Evolutionary conservation across 2,113 vertebrate genomes (phyloP).

Genomic region (Isichthys henryi): DNA sequence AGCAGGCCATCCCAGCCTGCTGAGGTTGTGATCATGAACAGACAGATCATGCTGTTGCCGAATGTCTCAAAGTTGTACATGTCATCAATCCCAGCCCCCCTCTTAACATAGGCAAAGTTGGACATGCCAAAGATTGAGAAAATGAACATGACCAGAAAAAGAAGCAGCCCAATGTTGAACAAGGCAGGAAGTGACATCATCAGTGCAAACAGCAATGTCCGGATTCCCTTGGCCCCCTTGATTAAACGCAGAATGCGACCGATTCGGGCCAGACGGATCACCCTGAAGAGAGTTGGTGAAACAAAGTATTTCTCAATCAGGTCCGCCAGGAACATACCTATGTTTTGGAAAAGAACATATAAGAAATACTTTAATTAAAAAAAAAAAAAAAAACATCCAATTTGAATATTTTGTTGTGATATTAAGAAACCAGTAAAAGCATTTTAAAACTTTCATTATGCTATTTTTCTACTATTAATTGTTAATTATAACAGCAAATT

Average conservation of each 20-base stretch:
- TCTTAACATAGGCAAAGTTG: slow-evolving; percentile 95
- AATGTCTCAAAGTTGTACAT: slow-evolving; percentile 99
- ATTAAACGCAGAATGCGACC: slow-evolving; percentile 94
- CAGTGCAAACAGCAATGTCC: slow-evolving; percentile 95
- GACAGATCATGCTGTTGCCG: slow-evolving; percentile 98
- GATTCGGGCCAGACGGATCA: slow-evolving; percentile 94
- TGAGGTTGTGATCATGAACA: slow-evolving; percentile 96
- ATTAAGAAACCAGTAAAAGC: neutral
- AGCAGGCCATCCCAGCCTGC: slow-evolving; percentile 94
- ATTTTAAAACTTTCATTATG: neutral
- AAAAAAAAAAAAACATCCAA: neutral
- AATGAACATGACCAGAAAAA: slow-evolving; percentile 99
- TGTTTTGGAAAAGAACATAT: slow-evolving; percentile 21
- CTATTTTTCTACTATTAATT: neutral
- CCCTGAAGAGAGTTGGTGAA: slow-evolving; percentile 94
- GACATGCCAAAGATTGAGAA: slow-evolving; percentile 99
- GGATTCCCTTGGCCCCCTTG: slow-evolving; percentile 95
- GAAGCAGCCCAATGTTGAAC: slow-evolving; percentile 95
- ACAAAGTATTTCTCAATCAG: slow-evolving; percentile 98
- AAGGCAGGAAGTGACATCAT: slow-evolving; percentile 99
- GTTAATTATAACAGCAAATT: neutral
- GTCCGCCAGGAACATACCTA: slow-evolving; percentile 98
- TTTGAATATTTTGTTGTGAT: neutral
- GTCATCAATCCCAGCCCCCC: slow-evolving; percentile 87
- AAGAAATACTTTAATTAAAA: slow-evolving; percentile 7